A percentile compares a stretch with the other conserved stretches of the same genome.
Conservation (phyloP, 35 echinoderm and acorn worm genomes). For the Ophioderma brevispina region DNA sequence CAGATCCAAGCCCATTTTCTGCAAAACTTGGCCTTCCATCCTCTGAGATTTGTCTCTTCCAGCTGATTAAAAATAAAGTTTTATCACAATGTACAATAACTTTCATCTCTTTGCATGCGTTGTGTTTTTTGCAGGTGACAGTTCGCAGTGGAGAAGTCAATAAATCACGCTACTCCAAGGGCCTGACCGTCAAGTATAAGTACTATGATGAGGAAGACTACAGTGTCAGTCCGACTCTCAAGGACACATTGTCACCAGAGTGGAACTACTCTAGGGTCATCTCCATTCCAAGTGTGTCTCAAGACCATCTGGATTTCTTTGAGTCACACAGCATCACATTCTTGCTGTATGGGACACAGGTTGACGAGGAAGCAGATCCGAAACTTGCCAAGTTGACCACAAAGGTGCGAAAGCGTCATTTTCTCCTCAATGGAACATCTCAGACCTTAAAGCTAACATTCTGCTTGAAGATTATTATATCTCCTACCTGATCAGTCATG, state of each 20-base stretch:
- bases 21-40: no score
- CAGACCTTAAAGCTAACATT: no score
- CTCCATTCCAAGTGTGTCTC: conserved; percentile 69
- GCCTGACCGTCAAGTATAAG: conserved; percentile 78
- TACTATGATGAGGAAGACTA: conserved; percentile 65
- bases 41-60: no score
- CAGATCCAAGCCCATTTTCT: no score
- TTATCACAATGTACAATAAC: no score
- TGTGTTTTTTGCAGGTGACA: conserved; percentile 67
- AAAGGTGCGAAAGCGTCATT: conserved; percentile 62
- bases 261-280: conserved; percentile 82
- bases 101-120: no score
- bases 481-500: no score
- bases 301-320: conserved; percentile 84
- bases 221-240: conserved; percentile 42
- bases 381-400: conserved; percentile 83
- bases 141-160: conserved; percentile 84
- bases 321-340: conserved; percentile 75
- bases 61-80: no score
- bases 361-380: conserved; percentile 73
- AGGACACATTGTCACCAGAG: conserved; percentile 84
- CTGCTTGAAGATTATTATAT: no score
- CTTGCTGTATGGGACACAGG: conserved; percentile 73
- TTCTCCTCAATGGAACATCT: no score
- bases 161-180: conserved; percentile 92